Evolutionary conservation across 1,140 invertebrate species (phyloP).

Genomic region (Physella acuta): DNA sequence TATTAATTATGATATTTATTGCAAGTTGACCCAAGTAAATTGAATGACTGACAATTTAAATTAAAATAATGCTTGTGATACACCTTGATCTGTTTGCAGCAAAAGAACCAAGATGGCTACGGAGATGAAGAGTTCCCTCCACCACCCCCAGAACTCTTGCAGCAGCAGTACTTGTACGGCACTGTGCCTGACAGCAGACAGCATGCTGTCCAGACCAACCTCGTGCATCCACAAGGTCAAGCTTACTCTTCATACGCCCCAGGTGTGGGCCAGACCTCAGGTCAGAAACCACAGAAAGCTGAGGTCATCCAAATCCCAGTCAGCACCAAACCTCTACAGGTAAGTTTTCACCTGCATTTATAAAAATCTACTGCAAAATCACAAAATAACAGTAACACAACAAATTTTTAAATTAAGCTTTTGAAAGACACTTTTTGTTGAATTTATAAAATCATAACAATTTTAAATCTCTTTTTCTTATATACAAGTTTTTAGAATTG

Average conservation of each 20-base stretch:
- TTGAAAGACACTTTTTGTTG: no score
- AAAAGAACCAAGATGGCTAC: conserved; percentile 36
- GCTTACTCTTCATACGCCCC: conserved; percentile 38
- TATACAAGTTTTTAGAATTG: no score
- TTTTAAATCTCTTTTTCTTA: conserved; percentile 1
- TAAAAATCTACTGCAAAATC: no score
- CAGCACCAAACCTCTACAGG: conserved; percentile 41
- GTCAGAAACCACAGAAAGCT: conserved; percentile 40
- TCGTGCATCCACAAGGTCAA: conserved; percentile 34
- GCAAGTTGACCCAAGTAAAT: no score
- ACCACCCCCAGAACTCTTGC: conserved; percentile 47
- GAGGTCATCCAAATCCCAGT: conserved; percentile 32
- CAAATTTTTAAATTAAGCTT: neutral
- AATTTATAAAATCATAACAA: neutral
- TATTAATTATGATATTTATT: no score
- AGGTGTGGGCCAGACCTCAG: conserved; percentile 38
- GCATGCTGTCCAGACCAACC: conserved; percentile 40
- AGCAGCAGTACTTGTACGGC: conserved; percentile 53
- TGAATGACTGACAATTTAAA: no score
- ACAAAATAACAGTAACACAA: conserved; percentile 9
- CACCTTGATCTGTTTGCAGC: no score
- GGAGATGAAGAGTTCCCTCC: conserved; percentile 43
- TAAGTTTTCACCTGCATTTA: no score
- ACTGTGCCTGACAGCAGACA: conserved; percentile 47
- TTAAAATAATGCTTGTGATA: no score